Evolutionary conservation across 2,113 vertebrate species (phyloP), one percentile per base, ranked within the genome.

Genomic region (Amazona guildingii): DNA sequence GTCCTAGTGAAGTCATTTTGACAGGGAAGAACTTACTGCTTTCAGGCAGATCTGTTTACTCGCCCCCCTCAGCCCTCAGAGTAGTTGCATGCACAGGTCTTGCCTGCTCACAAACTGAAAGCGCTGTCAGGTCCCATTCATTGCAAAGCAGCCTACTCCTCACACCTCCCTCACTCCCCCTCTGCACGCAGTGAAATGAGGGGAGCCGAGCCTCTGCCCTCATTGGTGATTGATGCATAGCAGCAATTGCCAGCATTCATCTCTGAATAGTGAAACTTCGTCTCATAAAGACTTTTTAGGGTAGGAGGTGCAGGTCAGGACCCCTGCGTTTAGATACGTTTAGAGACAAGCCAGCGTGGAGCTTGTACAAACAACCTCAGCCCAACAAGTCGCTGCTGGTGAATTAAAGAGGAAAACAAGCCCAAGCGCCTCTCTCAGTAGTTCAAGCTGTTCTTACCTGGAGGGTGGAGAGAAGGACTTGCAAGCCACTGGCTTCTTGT

Each of bases 391-490:
- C 52, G 2, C 81, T 87, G 76, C 83, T 37, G 52, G 94, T 83
- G 64, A 25, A 25, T 92, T 75, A 96, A 64, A 27, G 74, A 79
- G 49, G 64, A 76, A 92, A 95, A 86, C 84, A 96, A 46, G 63
- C 87, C 66, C 83, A 62, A 91, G 83, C 21, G 0, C n/a, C 81
- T 89, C 86, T 94, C 86, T 62, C 43, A 7, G 93, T 94, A 95
- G 80, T 88, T 84, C 83, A 64, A 55, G 92, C 62, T 59, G 81
- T 91, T 97, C 98, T 97, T 99, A 99, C 99, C 99, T 99, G 98
- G 87, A 99, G 98, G 24, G 98, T 98, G 74, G 97, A 98, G 59
- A 99, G 98, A 63, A 99, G 98, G 78, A 98, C 97, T 97, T 99
- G 98, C 88, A 99, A 97, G 96, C 99, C 98, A 68, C 98, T 98